Percentiles rank a stretch among this genome's conserved stretches.
These are phyloP conservation scores for Semotilus atromaculatus DNA, from an alignment of 2,797 vertebrate genomes.

Conservation along the genomic window DNA sequence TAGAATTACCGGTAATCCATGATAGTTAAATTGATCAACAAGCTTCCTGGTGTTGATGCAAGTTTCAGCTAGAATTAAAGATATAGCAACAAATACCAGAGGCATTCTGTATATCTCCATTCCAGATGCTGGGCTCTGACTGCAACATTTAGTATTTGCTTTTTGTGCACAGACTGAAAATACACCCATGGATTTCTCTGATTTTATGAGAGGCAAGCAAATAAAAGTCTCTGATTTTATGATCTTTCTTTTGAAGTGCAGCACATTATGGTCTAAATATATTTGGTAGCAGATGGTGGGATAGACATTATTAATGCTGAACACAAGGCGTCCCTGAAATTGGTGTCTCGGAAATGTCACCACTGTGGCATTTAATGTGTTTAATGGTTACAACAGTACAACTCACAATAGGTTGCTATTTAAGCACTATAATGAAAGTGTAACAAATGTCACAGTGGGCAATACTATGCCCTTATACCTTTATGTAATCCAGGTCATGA, in stretches of 20 bases:
- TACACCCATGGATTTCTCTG: not conserved
- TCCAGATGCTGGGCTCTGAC: slow-evolving; percentile 35
- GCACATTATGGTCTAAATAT: not conserved
- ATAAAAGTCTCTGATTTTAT: not conserved
- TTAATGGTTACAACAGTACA: not conserved
- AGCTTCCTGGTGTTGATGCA: slow-evolving; percentile 21
- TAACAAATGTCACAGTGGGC: not conserved
- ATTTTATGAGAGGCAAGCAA: not conserved
- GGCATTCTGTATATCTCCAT: not conserved
- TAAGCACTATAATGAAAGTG: not conserved
- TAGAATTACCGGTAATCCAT: not conserved
- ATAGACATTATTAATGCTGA: slow-evolving; percentile 4
- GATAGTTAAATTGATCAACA: not conserved
- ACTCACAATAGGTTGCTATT: not conserved
- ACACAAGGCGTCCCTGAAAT: not conserved
- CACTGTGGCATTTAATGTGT: not conserved
- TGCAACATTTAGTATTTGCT: slow-evolving; percentile 36
- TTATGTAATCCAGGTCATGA: not conserved
- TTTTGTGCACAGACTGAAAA: not conserved
- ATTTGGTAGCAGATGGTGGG: slow-evolving; percentile 17
- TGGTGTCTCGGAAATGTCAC: not conserved
- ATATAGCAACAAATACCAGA: slow-evolving; percentile 16
- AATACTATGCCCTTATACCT: not conserved
- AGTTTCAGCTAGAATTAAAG: slow-evolving; percentile 38
- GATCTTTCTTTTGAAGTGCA: not conserved